Conservation (phyloP, 2,113 vertebrate genomes). For the Dipodomys stephensi region DNA sequence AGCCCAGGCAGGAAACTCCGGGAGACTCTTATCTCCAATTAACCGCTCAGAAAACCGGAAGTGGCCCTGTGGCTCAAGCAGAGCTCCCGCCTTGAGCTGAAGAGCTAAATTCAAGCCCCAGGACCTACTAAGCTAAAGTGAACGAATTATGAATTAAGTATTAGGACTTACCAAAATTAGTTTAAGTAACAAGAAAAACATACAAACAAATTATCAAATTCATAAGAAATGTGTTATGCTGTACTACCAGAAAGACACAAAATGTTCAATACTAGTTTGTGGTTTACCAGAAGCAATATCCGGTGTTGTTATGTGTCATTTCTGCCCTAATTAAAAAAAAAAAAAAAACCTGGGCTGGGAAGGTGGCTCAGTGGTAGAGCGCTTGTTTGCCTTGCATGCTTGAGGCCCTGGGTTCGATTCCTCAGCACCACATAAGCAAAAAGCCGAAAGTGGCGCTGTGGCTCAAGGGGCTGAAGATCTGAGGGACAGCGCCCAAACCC, state of each 20-base stretch:
- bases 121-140: slow-evolving; percentile 31
- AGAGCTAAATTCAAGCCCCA: not conserved
- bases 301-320: slow-evolving; percentile 57
- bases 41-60: too few relatives aligned
- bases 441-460: too few relatives aligned
- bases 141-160: not conserved
- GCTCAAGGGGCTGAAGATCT: too few relatives aligned
- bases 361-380: too few relatives aligned
- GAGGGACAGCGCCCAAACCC: too few relatives aligned
- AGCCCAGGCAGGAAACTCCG: too few relatives aligned
- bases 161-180: slow-evolving; percentile 25
- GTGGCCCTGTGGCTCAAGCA: too few relatives aligned
- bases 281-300: slow-evolving; percentile 79
- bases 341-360: slow-evolving; percentile 2
- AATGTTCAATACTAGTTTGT: slow-evolving; percentile 66
- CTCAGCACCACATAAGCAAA: too few relatives aligned
- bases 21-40: too few relatives aligned
- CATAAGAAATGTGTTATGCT: slow-evolving; percentile 13
- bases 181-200: slow-evolving; percentile 28
- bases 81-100: too few relatives aligned
- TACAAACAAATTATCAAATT: slow-evolving; percentile 56
- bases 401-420: too few relatives aligned
- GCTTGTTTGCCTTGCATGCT: too few relatives aligned
- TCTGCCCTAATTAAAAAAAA: slow-evolving; percentile 50
- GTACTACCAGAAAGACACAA: slow-evolving; percentile 62